phyloP scores from a whole-genome alignment of 2,888 invertebrate genomes.

The Campopleginae sp. region DNA sequence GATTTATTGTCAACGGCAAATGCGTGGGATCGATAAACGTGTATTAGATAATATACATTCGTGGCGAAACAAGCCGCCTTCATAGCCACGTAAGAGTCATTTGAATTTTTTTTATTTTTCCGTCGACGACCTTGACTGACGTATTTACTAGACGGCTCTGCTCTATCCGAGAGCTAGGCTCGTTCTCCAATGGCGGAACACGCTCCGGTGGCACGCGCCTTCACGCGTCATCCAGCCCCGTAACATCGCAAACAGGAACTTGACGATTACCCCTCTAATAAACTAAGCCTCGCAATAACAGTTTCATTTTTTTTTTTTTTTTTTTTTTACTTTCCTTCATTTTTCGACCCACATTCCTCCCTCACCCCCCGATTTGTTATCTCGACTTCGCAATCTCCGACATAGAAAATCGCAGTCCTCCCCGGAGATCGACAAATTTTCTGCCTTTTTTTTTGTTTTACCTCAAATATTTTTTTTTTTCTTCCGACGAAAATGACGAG shows the following conservation, averaged over 20 bases:
- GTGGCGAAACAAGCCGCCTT: neutral
- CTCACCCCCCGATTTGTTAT: neutral
- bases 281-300: constrained; percentile 76
- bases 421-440: neutral
- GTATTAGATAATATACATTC: neutral
- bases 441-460: neutral
- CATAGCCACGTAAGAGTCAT: neutral
- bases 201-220: constrained; percentile 37
- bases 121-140: constrained; percentile 26
- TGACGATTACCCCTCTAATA: constrained; percentile 78
- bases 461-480: neutral
- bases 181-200: constrained; percentile 20
- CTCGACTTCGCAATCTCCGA: neutral
- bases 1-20: neutral
- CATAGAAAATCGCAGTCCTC: no score
- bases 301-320: constrained; percentile 55
- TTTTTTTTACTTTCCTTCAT: neutral
- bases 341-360: neutral
- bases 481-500: neutral
- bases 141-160: neutral
- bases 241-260: constrained; percentile 80
- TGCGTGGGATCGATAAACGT: neutral
- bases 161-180: neutral
- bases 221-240: constrained; percentile 57
- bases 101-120: neutral